Evolutionary conservation across 2,888 invertebrate genomes (phyloP).

Genomic region (Exocentrus adspersus): DNA sequence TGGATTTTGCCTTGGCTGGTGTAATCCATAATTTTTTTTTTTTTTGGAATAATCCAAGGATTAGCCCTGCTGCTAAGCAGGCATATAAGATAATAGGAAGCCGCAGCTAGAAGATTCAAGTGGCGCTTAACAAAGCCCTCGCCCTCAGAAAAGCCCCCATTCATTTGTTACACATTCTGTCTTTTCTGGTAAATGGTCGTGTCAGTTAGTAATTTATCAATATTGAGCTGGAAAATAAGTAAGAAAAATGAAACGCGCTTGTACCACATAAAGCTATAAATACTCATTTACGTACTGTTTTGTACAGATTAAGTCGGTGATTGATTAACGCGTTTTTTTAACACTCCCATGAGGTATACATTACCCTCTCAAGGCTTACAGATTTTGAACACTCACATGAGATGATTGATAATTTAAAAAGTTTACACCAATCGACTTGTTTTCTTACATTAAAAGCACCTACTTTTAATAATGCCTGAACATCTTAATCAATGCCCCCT

Average conservation of each 20-base stretch:
- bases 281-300: not conserved
- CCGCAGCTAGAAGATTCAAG: not conserved
- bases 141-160: not conserved
- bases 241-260: not conserved
- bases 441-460: too few species aligned
- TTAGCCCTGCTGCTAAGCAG: not conserved
- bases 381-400: too few species aligned
- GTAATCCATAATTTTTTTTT: too few species aligned
- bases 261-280: not conserved
- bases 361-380: too few species aligned
- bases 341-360: not conserved
- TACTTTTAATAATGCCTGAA: too few species aligned
- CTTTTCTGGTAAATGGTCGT: not conserved
- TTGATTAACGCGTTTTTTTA: not conserved
- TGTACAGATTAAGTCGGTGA: not conserved
- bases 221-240: constrained; percentile 6
- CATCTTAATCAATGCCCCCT: not conserved
- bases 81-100: not conserved
- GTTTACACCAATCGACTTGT: too few species aligned
- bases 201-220: constrained; percentile 16
- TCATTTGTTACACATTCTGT: constrained; percentile 11
- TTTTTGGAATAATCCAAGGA: too few species aligned
- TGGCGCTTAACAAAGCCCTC: not conserved
- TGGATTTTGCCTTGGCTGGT: too few species aligned
- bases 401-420: too few species aligned